A percentile compares a stretch with the other conserved stretches of the same genome.
Evolutionary conservation across 2,797 vertebrate species (phyloP).

Genomic region (Typhlichthys subterraneus): DNA sequence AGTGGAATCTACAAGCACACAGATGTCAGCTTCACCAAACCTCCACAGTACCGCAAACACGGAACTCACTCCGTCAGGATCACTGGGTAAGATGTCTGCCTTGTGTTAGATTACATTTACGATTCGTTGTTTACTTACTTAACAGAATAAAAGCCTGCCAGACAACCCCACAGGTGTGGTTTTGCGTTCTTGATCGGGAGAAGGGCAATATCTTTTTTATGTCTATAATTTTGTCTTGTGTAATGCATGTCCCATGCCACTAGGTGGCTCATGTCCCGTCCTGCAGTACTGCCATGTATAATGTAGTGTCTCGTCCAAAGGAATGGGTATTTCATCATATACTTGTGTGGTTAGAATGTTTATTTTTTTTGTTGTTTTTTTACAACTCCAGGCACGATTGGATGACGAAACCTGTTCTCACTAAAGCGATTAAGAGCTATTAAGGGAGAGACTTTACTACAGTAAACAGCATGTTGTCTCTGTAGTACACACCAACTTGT

Average conservation of each 20-base stretch:
- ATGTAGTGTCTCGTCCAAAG: no score
- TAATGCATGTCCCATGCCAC: no score
- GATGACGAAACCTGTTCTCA: constrained; percentile 6
- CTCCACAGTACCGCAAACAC: constrained; percentile 82
- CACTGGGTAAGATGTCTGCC: constrained; percentile 82
- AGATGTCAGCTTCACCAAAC: constrained; percentile 81
- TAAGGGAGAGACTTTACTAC: neutral
- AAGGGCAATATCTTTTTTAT: no score
- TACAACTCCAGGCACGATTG: neutral
- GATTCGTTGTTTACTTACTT: neutral
- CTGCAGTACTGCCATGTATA: no score
- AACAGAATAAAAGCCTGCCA: no score
- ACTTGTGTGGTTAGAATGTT: neutral
- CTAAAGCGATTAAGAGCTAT: neutral
- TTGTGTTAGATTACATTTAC: neutral
- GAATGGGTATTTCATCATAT: neutral
- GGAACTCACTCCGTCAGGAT: constrained; percentile 95
- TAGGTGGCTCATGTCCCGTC: no score
- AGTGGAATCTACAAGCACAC: constrained; percentile 92
- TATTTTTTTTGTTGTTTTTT: neutral
- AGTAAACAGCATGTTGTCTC: neutral
- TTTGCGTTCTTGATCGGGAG: no score
- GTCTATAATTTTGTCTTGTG: no score
- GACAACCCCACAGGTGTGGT: no score
- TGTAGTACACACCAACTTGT: neutral